Percentiles rank a stretch among this genome's conserved stretches.
Conservation (phyloP, 2,113 vertebrate genomes). For the Hyla sarda region DNA sequence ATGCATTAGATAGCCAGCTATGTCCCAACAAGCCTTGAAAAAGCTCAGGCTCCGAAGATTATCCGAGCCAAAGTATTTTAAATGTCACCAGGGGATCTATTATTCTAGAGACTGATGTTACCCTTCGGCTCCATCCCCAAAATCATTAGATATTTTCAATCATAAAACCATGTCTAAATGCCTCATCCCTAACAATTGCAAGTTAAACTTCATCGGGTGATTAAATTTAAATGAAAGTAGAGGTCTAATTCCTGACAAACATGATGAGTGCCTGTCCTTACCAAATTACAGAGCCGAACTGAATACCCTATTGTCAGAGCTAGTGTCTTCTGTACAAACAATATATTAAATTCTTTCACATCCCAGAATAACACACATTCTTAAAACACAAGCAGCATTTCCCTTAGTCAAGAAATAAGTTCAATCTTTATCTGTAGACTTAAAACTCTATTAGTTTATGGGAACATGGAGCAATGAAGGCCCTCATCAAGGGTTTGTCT, state of each 20-base stretch:
- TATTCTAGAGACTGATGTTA: slow-evolving; percentile 70
- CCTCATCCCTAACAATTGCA: slow-evolving; percentile 66
- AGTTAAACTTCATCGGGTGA: slow-evolving; percentile 68
- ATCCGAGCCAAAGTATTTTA: slow-evolving; percentile 68
- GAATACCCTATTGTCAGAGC: slow-evolving; percentile 62
- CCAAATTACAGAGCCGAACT: slow-evolving; percentile 63
- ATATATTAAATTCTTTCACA: not conserved
- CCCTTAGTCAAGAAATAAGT: not conserved
- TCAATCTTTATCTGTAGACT: not conserved
- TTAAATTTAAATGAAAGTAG: slow-evolving; percentile 73
- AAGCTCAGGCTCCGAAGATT: slow-evolving; percentile 65
- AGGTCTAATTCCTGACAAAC: slow-evolving; percentile 64
- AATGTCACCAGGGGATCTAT: slow-evolving; percentile 70
- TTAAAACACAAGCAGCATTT: not conserved
- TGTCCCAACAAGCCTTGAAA: slow-evolving; percentile 62
- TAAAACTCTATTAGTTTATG: slow-evolving; percentile 32
- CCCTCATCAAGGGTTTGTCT: not conserved
- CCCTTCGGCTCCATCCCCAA: slow-evolving; percentile 71
- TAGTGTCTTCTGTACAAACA: slow-evolving; percentile 22
- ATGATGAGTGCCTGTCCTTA: slow-evolving; percentile 66
- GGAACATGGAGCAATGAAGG: not conserved
- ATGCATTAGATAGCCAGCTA: slow-evolving; percentile 66
- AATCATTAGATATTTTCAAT: slow-evolving; percentile 66
- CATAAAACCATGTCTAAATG: slow-evolving; percentile 66
- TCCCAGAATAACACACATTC: slow-evolving; percentile 9